These are phyloP conservation scores for Nibea coibor DNA, from an alignment of 2,113 vertebrate genomes.

Conservation along the genomic window DNA sequence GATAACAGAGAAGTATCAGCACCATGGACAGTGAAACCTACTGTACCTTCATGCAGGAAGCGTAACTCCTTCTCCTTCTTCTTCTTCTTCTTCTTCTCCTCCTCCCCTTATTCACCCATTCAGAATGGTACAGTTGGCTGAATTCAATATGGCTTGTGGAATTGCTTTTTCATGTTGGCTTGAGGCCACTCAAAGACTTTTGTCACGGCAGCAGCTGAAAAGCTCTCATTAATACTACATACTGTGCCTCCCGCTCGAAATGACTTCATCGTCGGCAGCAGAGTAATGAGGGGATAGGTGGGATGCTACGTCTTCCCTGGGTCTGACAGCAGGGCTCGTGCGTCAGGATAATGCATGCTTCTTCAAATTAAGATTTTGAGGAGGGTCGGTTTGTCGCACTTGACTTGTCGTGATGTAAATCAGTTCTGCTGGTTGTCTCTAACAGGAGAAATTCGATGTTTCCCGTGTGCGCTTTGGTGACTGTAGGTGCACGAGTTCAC, in stretches of 20 bases:
- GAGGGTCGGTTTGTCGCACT: slow-evolving; percentile 9
- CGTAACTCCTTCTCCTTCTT: no score
- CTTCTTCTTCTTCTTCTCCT: neutral
- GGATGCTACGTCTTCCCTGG: neutral
- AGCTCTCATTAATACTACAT: slow-evolving; percentile 53
- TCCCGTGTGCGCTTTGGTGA: slow-evolving; percentile 10
- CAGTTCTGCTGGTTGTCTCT: slow-evolving; percentile 6
- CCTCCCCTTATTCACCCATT: slow-evolving; percentile 8
- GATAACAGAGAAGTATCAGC: slow-evolving; percentile 36
- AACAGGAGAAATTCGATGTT: neutral
- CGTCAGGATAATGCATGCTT: neutral
- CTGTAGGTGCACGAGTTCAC: slow-evolving; percentile 69
- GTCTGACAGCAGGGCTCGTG: slow-evolving; percentile 9
- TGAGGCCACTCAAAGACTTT: slow-evolving; percentile 19
- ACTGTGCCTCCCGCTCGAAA: slow-evolving; percentile 4
- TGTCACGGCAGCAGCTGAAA: slow-evolving; percentile 29
- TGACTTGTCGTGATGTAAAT: neutral
- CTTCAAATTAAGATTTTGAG: no score
- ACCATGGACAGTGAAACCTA: slow-evolving; percentile 49
- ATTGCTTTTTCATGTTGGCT: slow-evolving; percentile 45
- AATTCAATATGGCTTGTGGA: slow-evolving; percentile 43
- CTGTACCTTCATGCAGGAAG: neutral
- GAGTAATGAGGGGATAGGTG: neutral
- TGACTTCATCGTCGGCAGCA: slow-evolving; percentile 34
- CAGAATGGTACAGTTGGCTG: slow-evolving; percentile 40